phyloP scores from a whole-genome alignment of 2,888 invertebrate genomes.

The Corythucha ciliata region DNA sequence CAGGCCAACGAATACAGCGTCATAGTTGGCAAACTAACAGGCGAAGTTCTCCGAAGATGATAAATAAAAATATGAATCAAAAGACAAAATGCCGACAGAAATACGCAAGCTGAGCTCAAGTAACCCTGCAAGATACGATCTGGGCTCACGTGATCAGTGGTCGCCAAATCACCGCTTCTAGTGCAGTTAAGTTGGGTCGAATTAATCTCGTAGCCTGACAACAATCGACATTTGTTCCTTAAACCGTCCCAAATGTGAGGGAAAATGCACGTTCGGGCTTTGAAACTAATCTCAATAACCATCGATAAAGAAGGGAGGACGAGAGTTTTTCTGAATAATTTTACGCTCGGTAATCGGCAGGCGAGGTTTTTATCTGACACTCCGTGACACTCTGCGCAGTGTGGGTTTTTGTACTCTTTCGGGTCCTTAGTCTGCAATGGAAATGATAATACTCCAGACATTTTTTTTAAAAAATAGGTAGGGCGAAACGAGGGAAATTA shows the following conservation, averaged over 20 bases:
- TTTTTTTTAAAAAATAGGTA: too few species aligned
- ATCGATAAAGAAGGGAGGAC: constrained; percentile 7
- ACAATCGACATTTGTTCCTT: background rate
- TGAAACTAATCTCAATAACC: constrained; percentile 17
- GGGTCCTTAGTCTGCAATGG: too few species aligned
- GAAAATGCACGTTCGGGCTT: constrained; percentile 10
- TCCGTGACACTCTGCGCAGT: constrained; percentile 23
- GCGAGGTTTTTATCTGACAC: background rate
- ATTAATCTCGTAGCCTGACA: background rate
- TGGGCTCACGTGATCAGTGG: constrained; percentile 15
- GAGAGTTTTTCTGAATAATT: too few species aligned
- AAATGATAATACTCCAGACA: too few species aligned
- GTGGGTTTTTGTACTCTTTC: too few species aligned
- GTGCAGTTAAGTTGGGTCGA: constrained; percentile 1
- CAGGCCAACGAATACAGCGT: constrained; percentile 18
- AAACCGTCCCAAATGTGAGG: constrained; percentile 21
- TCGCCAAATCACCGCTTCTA: background rate
- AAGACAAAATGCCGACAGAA: constrained; percentile 15
- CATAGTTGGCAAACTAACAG: constrained; percentile 12
- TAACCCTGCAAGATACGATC: too few species aligned
- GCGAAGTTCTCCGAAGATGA: too few species aligned
- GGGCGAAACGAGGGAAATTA: too few species aligned
- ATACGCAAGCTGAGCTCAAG: constrained; percentile 11
- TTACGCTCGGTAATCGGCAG: constrained; percentile 11
- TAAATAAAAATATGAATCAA: constrained; percentile 19